A percentile compares a stretch with the other conserved stretches of the same genome.
Conservation (phyloP, 2,888 invertebrate species). For the Hermodice carunculata region DNA sequence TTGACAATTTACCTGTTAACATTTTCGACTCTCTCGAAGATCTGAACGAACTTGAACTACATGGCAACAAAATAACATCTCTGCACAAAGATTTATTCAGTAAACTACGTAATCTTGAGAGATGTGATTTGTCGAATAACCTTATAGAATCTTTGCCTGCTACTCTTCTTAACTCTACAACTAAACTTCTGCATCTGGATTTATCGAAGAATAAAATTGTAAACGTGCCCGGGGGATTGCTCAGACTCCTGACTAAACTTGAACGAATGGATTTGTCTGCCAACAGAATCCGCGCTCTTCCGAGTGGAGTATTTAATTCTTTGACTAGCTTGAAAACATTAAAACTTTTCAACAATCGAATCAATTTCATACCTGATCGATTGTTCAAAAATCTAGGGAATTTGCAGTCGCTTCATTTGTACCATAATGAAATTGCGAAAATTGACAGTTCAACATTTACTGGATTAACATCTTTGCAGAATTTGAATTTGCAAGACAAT, state of each 20-base stretch:
- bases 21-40: conserved; percentile 18
- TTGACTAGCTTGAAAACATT: conserved; percentile 11
- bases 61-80: conserved; percentile 18
- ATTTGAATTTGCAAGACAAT: conserved; percentile 33
- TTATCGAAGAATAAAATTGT: too few relatives aligned
- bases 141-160: background rate
- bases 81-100: conserved; percentile 5
- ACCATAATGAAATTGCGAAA: conserved; percentile 26
- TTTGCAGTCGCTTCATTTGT: conserved; percentile 26
- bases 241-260: too few relatives aligned
- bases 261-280: too few relatives aligned
- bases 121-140: conserved; percentile 7
- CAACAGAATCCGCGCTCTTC: too few relatives aligned
- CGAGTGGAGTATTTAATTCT: too few relatives aligned
- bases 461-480: conserved; percentile 17
- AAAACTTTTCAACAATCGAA: conserved; percentile 26
- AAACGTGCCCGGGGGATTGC: too few relatives aligned
- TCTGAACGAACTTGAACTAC: conserved; percentile 26
- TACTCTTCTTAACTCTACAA: conserved; percentile 15
- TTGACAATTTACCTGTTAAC: conserved; percentile 8
- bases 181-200: too few relatives aligned
- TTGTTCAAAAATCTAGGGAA: conserved; percentile 10
- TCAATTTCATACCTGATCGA: conserved; percentile 9
- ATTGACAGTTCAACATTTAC: conserved; percentile 12
- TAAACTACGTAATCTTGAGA: background rate